These are phyloP conservation scores for Hedychridium roseum DNA, from an alignment of 2,888 invertebrate genomes.

Conservation along the genomic window DNA sequence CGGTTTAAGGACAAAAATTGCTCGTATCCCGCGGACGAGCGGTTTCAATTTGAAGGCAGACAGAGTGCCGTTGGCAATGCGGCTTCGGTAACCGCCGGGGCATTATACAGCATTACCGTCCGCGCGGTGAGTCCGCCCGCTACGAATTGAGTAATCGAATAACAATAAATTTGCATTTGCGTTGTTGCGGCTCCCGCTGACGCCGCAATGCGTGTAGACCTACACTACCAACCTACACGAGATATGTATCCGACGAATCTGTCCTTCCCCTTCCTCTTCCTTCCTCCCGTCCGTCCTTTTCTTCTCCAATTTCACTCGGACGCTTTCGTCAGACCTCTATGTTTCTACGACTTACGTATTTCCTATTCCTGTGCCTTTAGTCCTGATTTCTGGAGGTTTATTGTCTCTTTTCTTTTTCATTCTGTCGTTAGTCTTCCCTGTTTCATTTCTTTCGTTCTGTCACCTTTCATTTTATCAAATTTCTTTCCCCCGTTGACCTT, in stretches of 20 bases:
- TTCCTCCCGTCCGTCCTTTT: background rate
- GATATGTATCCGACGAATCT: slow-evolving; percentile 43
- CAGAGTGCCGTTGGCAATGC: slow-evolving; percentile 15
- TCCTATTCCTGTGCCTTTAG: too few relatives aligned
- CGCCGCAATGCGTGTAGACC: slow-evolving; percentile 54
- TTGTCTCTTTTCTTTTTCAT: background rate
- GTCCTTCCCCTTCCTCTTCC: slow-evolving; percentile 16
- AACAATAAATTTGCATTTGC: slow-evolving; percentile 62
- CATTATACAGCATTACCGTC: slow-evolving; percentile 56
- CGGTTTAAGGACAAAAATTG: slow-evolving; percentile 20
- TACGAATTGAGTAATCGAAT: slow-evolving; percentile 60
- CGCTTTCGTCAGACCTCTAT: slow-evolving; percentile 1
- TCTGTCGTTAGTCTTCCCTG: too few relatives aligned
- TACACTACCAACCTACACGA: slow-evolving; percentile 43
- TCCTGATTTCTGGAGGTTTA: too few relatives aligned
- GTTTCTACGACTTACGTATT: background rate
- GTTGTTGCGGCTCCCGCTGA: slow-evolving; percentile 54
- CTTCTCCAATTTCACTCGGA: background rate
- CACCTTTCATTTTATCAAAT: too few relatives aligned
- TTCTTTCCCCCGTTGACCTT: too few relatives aligned
- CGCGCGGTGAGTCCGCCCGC: slow-evolving; percentile 42
- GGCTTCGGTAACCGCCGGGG: slow-evolving; percentile 39
- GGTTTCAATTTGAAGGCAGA: background rate
- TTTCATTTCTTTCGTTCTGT: too few relatives aligned
- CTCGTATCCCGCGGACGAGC: slow-evolving; percentile 8